Conservation (phyloP, 2,113 vertebrate species). For the Pampusana beccarii region DNA sequence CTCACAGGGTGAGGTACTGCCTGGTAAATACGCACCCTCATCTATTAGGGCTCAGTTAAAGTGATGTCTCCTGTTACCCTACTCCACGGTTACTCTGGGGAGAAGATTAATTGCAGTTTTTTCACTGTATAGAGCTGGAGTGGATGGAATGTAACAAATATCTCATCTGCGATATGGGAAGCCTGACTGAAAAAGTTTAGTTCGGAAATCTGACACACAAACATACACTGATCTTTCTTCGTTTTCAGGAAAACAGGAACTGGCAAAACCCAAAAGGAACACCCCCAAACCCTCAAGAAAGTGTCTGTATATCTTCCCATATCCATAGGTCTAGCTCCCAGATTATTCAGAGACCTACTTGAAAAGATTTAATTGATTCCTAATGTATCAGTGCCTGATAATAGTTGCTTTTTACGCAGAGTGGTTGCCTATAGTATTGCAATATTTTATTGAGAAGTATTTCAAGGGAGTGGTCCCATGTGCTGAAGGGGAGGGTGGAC, state of each 20-base stretch:
- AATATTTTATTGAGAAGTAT: neutral
- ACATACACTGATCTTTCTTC: rapidly evolving
- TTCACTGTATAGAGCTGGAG: neutral
- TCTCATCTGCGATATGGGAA: neutral
- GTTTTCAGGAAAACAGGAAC: neutral
- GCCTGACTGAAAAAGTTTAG: neutral
- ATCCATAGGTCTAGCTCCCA: neutral
- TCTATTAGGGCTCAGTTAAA: neutral
- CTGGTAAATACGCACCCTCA: neutral
- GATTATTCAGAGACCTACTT: neutral
- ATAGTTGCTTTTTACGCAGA: neutral
- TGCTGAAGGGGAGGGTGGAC: neutral
- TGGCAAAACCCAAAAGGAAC: neutral
- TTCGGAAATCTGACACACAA: neutral
- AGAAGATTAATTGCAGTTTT: neutral
- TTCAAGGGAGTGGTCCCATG: neutral
- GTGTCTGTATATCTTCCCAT: neutral
- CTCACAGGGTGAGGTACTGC: neutral
- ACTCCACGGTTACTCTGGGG: neutral
- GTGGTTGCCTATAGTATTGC: neutral
- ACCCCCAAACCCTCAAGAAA: neutral
- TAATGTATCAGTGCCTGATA: neutral
- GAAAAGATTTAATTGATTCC: neutral
- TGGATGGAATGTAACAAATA: neutral
- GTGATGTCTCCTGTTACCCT: neutral